These are phyloP conservation scores for Psilopsiagon aymara DNA, from an alignment of 2,113 vertebrate genomes.

Conservation along the genomic window DNA sequence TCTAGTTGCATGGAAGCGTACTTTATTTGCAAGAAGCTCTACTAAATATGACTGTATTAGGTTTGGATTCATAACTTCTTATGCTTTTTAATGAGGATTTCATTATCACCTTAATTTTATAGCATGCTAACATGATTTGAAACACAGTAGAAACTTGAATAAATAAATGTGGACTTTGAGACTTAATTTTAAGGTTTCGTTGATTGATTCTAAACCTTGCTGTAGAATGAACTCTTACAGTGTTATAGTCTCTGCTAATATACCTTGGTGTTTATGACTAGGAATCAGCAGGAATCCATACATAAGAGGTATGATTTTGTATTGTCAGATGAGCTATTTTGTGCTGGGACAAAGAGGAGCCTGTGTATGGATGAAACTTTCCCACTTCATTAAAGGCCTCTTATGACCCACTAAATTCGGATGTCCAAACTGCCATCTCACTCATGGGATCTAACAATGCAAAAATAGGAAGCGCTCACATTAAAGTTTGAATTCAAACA, in stretches of 20 bases:
- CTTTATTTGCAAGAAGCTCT: neutral
- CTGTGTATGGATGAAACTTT: conserved; percentile 52
- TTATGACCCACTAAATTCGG: conserved; percentile 45
- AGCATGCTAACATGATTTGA: neutral
- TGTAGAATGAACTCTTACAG: neutral
- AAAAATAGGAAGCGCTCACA: neutral
- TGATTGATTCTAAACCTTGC: neutral
- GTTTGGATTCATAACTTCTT: neutral
- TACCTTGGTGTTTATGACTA: neutral
- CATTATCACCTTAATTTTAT: neutral
- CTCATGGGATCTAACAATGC: neutral
- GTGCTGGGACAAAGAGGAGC: conserved; percentile 57
- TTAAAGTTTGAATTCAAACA: neutral
- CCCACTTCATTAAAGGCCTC: conserved; percentile 73
- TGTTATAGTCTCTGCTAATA: neutral
- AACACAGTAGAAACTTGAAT: neutral
- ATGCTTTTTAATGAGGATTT: neutral
- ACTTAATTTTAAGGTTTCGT: neutral
- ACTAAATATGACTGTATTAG: neutral
- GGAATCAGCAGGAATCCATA: neutral
- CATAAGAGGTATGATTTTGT: conserved; percentile 50
- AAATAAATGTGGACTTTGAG: neutral
- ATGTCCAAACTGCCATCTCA: conserved; percentile 16
- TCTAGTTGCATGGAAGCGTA: neutral
- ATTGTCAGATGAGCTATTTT: conserved; percentile 13